Evolutionary conservation across 2,888 invertebrate genomes (phyloP).

Genomic region (Bruchidius siliquastri): DNA sequence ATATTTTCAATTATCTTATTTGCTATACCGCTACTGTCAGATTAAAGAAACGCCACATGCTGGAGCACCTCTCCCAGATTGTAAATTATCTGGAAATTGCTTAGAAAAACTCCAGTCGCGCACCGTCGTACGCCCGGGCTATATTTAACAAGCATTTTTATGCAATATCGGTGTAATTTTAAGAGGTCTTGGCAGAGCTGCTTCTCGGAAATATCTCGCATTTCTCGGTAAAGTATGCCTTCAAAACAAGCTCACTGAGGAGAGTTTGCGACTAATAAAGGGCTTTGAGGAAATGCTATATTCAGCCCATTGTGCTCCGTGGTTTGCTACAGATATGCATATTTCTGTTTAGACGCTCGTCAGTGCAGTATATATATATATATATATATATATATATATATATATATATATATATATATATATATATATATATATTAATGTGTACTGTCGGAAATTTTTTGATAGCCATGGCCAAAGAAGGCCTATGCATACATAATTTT

Average conservation of each 20-base stretch:
- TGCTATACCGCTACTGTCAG: constrained; percentile 44
- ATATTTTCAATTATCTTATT: constrained; percentile 48
- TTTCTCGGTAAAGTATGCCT: constrained; percentile 17
- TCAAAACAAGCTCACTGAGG: constrained; percentile 6
- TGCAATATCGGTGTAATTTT: constrained; percentile 26
- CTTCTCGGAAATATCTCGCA: constrained; percentile 14
- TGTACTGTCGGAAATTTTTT: no score
- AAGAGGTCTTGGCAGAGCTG: constrained; percentile 1
- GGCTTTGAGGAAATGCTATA: no score
- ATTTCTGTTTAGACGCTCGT: no score
- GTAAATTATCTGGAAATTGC: constrained; percentile 37
- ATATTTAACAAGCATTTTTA: constrained; percentile 27
- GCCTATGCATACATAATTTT: no score
- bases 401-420: no score
- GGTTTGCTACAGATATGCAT: no score
- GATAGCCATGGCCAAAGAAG: no score
- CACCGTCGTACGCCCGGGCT: constrained; percentile 9
- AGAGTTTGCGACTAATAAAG: background rate
- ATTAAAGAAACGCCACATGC: constrained; percentile 45
- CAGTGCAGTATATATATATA: no score
- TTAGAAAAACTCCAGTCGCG: constrained; percentile 24
- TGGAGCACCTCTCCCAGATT: constrained; percentile 35
- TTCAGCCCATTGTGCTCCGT: no score
- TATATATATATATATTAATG: no score
- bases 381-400: no score